These are phyloP conservation scores for Mormyrops boulengeri DNA, from an alignment of 2,797 vertebrate species.

Conservation along the genomic window DNA sequence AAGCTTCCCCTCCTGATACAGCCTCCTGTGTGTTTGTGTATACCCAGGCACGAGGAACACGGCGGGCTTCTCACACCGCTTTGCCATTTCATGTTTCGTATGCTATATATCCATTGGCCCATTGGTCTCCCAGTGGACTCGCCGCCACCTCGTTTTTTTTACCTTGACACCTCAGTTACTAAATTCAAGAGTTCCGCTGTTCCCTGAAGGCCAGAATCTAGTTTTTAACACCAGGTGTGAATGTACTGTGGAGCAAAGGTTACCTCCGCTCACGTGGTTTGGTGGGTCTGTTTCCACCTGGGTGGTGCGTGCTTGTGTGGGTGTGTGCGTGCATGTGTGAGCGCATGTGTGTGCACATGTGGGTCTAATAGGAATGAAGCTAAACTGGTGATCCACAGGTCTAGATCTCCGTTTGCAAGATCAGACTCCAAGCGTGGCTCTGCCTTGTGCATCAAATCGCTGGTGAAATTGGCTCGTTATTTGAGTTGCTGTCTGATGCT, in stretches of 20 bases:
- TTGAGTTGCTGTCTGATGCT: neutral
- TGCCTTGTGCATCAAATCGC: neutral
- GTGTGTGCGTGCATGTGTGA: neutral
- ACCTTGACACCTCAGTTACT: neutral
- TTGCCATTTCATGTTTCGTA: neutral
- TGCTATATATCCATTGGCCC: neutral
- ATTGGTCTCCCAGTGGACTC: neutral
- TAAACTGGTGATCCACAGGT: neutral
- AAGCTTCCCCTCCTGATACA: neutral
- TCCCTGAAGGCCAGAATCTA: neutral
- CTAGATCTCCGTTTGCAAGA: neutral
- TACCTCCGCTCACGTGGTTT: neutral
- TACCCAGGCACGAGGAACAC: neutral
- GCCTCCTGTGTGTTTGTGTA: neutral
- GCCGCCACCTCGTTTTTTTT: neutral
- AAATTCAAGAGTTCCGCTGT: neutral
- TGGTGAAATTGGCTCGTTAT: neutral
- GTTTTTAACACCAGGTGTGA: neutral
- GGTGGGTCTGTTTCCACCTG: neutral
- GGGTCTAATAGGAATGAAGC: neutral
- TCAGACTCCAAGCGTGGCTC: neutral
- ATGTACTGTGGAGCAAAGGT: neutral
- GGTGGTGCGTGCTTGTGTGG: neutral
- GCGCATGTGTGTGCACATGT: neutral
- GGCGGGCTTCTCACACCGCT: neutral